phyloP scores from a whole-genome alignment of 2,113 vertebrate species.

The Pteropus alecto region DNA sequence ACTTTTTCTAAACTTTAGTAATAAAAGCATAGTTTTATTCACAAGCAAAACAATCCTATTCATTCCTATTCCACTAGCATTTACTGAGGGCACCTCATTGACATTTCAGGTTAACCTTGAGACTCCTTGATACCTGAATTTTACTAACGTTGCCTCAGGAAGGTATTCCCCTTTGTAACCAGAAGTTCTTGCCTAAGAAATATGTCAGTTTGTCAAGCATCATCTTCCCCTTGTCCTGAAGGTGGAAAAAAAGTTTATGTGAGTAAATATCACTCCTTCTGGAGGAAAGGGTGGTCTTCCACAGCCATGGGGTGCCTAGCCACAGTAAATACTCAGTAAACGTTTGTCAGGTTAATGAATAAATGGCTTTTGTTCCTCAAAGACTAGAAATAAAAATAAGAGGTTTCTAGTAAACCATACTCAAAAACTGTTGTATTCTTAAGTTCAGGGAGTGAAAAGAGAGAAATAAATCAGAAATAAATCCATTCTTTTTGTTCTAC shows the following conservation, averaged over 20 bases:
- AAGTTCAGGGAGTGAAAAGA: not conserved
- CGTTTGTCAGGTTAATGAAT: not conserved
- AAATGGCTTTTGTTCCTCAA: not conserved
- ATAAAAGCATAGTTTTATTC: not conserved
- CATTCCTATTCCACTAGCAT: not conserved
- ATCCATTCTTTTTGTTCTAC: not conserved
- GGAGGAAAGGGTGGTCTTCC: not conserved
- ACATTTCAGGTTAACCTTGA: not conserved
- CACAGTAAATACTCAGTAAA: not conserved
- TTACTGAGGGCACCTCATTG: not conserved
- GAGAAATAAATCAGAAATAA: too few species aligned
- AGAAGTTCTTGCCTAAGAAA: not conserved
- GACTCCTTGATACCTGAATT: not conserved
- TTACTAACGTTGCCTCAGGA: not conserved
- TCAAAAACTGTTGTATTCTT: not conserved
- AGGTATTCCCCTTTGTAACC: not conserved
- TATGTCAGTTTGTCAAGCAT: not conserved
- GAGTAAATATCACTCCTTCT: not conserved
- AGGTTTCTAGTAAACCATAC: not conserved
- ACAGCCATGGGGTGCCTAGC: rapidly evolving
- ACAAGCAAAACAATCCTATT: not conserved
- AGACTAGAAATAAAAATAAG: not conserved
- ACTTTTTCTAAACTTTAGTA: not conserved
- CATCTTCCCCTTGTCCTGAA: not conserved
- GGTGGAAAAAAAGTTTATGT: not conserved